Evolutionary conservation across 2,888 invertebrate species (phyloP).

Genomic region (Acanthosepion pharaonis): DNA sequence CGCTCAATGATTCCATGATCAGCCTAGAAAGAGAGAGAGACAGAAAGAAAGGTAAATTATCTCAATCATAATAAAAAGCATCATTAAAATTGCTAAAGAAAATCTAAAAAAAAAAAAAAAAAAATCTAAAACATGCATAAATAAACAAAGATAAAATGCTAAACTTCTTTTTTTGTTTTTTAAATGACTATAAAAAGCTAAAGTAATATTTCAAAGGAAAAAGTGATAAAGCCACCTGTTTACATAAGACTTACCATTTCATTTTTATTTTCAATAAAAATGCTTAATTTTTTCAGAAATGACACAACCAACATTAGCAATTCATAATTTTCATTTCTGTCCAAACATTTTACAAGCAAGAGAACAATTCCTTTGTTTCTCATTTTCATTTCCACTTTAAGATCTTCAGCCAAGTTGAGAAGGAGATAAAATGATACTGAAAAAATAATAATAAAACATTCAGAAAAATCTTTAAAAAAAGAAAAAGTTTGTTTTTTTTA

Average conservation of each 20-base stretch:
- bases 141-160: not conserved
- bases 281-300: conserved; percentile 94
- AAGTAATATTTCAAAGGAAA: no score
- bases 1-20: conserved; percentile 77
- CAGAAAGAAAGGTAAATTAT: not conserved
- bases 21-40: conserved; percentile 57
- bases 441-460: conserved; percentile 53
- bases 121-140: not conserved
- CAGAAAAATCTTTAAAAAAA: no score
- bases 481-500: no score
- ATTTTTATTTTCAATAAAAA: conserved; percentile 94
- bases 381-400: conserved; percentile 97
- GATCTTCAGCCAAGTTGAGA: conserved; percentile 95
- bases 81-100: not conserved
- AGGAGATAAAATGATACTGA: conserved; percentile 91
- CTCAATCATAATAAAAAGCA: not conserved
- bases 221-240: no score
- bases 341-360: conserved; percentile 89
- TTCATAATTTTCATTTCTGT: conserved; percentile 88
- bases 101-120: no score
- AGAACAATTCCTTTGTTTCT: conserved; percentile 92
- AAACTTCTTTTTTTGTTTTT: no score
- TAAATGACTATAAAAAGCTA: no score
- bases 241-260: conserved; percentile 81
- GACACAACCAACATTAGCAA: conserved; percentile 91